Conservation (phyloP, 2,113 vertebrate species). For the Amphiprion ocellaris region DNA sequence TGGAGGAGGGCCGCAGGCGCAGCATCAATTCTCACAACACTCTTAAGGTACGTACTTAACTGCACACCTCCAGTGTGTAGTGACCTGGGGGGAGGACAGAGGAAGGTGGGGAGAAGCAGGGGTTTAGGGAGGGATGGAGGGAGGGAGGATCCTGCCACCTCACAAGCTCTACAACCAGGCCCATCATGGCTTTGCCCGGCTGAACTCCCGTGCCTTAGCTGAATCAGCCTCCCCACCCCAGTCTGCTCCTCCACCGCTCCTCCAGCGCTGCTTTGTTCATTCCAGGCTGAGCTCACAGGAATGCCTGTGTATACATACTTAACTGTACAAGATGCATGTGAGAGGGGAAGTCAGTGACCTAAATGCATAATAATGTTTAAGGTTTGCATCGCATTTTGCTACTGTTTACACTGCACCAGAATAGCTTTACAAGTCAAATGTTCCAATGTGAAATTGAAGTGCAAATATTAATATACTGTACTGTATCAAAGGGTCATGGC, state of each 20-base stretch:
- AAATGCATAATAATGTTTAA: neutral
- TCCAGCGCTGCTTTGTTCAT: conserved; percentile 58
- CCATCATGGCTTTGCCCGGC: conserved; percentile 65
- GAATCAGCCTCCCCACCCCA: conserved; percentile 24
- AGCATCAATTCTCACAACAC: conserved; percentile 92
- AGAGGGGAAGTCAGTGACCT: conserved; percentile 21
- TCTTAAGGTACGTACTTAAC: conserved; percentile 89
- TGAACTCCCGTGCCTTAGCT: conserved; percentile 47
- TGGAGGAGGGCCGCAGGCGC: conserved; percentile 93
- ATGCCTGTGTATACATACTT: conserved; percentile 41
- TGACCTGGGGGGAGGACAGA: conserved; percentile 4
- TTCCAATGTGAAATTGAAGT: conserved; percentile 36
- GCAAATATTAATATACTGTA: conserved; percentile 48
- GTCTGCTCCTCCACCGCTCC: conserved; percentile 41
- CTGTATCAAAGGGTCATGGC: conserved; percentile 75
- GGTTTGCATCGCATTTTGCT: conserved; percentile 54
- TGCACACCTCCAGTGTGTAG: conserved; percentile 33
- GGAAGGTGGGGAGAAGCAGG: conserved; percentile 1
- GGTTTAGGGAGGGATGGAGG: conserved; percentile 3
- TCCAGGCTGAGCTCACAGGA: conserved; percentile 57
- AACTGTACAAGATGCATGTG: conserved; percentile 53
- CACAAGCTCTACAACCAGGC: conserved; percentile 55
- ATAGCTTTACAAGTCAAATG: conserved; percentile 28
- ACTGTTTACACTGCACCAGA: conserved; percentile 15
- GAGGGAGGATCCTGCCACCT: conserved; percentile 11